Evolutionary conservation across 2,113 vertebrate species (phyloP).

Genomic region (Otocyon megalotis): DNA sequence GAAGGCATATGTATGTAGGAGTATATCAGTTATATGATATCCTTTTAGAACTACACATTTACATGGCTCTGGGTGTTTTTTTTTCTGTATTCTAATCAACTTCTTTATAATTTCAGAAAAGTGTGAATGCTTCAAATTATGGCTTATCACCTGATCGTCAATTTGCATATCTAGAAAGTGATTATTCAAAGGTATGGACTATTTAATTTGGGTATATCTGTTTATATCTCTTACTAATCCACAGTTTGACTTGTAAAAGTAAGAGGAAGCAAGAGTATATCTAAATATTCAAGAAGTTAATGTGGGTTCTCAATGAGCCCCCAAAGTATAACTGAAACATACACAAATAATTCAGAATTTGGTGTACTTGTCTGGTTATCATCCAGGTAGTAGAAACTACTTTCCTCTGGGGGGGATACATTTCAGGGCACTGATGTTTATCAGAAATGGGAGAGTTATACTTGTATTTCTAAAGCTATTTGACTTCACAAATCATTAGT

Average conservation of each 20-base stretch:
- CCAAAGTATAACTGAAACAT: background rate
- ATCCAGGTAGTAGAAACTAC: background rate
- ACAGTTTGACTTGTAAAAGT: background rate
- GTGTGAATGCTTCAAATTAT: conserved; percentile 93
- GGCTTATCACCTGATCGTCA: conserved; percentile 92
- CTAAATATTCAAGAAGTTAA: conserved; percentile 36
- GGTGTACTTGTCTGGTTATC: background rate
- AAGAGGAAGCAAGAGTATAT: background rate
- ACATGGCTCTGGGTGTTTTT: background rate
- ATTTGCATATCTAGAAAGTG: conserved; percentile 95
- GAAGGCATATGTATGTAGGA: background rate
- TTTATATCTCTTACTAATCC: conserved; percentile 41
- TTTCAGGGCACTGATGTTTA: background rate
- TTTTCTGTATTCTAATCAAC: conserved; percentile 74
- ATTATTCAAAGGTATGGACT: conserved; percentile 94
- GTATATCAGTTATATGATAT: background rate
- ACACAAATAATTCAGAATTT: conserved; percentile 38
- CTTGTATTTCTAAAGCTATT: background rate
- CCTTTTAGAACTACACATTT: conserved; percentile 31
- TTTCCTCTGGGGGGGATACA: background rate
- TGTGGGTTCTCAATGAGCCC: background rate
- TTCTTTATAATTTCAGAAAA: conserved; percentile 88
- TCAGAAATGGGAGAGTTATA: background rate
- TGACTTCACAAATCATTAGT: background rate
- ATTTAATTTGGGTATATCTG: conserved; percentile 39